Base-by-base conservation (phyloP, 2,888 invertebrate species). In the Podabrus alpinus region DNA sequence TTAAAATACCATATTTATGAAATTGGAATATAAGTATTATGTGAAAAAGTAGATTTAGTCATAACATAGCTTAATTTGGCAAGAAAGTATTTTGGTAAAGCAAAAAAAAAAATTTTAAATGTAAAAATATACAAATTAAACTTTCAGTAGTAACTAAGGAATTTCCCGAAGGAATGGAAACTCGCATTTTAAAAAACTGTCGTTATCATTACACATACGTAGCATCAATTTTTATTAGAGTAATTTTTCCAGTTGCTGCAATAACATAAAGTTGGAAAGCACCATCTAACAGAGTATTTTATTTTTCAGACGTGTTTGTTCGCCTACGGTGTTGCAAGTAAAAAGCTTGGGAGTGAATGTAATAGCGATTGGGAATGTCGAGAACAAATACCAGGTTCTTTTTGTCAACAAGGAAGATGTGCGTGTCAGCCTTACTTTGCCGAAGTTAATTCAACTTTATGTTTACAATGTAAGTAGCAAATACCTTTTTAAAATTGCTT, bases 381-480 rank as follows among this genome's bases (percentile, higher is more conserved):
- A 79, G 88, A 88, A 64, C 86, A 87, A 69, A 90, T 92, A 77
- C 86, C 88, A 74, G 91, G 92, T 83, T 91, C 93, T 78, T 90
- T 90, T 77, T 94, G 94, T 86, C 87, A 90, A 79, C 88, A 89
- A 83, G 95, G 95, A 81, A 90, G 91, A 79, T 96, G 96, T 88
- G 90, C 92, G 75, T 96, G 96, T 87, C 92, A 93, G 86, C 93
- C 95, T 29, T 95, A 94, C 88, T 95, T 91, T 87, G 95, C 95
- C 45, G 91, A 91, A 85, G 92, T 92, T 86, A 94, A 96, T 88
- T 90, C 91, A 82, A 92, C 94, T 75, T 91, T 91, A 78, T 96
- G 96, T 88, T 89, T 96, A 82, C 94, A 94, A 90, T 95, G 96
- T 96, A 90, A 93, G 76, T 75, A 15, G n/a, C 17, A 13, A 45